These are phyloP conservation scores for Rhamphomyia laevipes DNA, from an alignment of 2,888 invertebrate genomes.

Conservation along the genomic window DNA sequence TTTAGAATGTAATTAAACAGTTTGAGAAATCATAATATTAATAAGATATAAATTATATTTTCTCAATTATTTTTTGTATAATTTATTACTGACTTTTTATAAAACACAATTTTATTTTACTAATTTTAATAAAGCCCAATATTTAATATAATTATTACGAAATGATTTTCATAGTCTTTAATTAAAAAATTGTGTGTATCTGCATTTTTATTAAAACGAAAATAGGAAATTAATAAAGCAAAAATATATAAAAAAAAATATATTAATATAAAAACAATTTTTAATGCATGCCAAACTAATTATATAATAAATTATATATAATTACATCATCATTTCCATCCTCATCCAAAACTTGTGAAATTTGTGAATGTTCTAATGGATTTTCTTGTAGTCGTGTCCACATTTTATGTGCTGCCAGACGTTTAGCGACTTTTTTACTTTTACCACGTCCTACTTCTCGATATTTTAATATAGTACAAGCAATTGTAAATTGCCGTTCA, in stretches of 20 bases:
- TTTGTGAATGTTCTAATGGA: slow-evolving; percentile 55
- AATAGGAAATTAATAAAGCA: not conserved
- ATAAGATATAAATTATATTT: too few relatives aligned
- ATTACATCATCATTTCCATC: slow-evolving; percentile 50
- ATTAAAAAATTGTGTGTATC: slow-evolving; percentile 9
- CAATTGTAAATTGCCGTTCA: slow-evolving; percentile 86
- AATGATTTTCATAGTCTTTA: not conserved
- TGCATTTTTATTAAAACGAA: slow-evolving; percentile 8
- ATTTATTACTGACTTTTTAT: too few relatives aligned
- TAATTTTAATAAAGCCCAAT: not conserved
- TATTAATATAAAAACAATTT: not conserved
- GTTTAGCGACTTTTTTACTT: slow-evolving; percentile 92
- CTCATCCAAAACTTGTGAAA: slow-evolving; percentile 48
- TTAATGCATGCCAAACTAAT: too few relatives aligned
- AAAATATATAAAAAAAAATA: too few relatives aligned
- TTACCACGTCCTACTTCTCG: slow-evolving; percentile 81
- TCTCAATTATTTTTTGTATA: too few relatives aligned
- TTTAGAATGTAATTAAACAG: too few relatives aligned
- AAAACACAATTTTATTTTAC: too few relatives aligned
- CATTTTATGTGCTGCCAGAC: slow-evolving; percentile 94
- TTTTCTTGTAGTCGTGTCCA: slow-evolving; percentile 72
- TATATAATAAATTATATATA: not conserved
- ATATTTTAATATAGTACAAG: slow-evolving; percentile 76
- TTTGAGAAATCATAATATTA: too few relatives aligned
- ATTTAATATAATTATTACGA: not conserved